These are phyloP conservation scores for Irena cyanogastra DNA, from an alignment of 2,113 vertebrate species.

Conservation along the genomic window DNA sequence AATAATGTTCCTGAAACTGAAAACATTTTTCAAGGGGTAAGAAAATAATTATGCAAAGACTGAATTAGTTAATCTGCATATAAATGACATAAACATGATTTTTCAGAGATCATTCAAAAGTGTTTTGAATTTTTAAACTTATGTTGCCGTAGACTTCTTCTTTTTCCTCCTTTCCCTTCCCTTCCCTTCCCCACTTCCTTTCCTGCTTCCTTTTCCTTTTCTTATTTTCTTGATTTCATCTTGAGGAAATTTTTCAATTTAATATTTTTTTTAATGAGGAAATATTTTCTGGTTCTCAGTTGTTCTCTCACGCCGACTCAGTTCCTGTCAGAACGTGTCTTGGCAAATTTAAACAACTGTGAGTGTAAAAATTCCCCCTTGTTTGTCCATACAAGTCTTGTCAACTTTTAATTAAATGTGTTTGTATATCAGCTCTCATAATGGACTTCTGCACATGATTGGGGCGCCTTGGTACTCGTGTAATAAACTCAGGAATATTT, in stretches of 20 bases:
- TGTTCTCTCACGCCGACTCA: background rate
- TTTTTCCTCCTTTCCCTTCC: background rate
- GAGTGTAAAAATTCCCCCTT: background rate
- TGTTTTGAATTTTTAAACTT: background rate
- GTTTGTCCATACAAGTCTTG: background rate
- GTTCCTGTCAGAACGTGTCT: background rate
- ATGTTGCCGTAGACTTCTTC: background rate
- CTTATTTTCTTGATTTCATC: background rate
- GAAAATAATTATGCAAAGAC: background rate
- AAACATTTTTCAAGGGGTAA: background rate
- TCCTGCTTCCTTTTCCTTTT: too few relatives aligned
- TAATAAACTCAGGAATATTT: background rate
- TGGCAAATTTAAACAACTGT: background rate
- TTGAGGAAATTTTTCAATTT: background rate
- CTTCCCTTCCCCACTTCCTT: too few relatives aligned
- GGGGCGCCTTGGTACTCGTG: background rate
- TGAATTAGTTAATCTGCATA: background rate
- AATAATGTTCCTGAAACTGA: background rate
- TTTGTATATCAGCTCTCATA: background rate
- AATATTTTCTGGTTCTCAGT: background rate
- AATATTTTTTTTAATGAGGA: background rate
- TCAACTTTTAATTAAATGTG: conserved; percentile 23
- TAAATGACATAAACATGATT: background rate
- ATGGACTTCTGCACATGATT: background rate
- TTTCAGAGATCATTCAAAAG: background rate